A percentile compares a stretch with the other conserved stretches of the same genome.
phyloP scores from a whole-genome alignment of 1,140 invertebrate genomes.

The Anastrepha obliqua region DNA sequence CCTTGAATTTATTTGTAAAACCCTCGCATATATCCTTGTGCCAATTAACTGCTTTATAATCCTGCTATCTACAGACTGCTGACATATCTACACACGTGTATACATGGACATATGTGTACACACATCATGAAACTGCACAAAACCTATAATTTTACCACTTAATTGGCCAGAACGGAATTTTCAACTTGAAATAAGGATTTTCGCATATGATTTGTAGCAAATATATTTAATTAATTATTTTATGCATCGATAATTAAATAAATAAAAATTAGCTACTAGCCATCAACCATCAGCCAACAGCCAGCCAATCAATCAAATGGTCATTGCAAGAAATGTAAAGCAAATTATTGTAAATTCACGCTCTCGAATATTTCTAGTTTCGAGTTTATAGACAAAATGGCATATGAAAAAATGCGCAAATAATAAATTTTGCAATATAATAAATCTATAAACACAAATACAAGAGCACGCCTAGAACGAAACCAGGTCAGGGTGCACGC shows the following conservation, averaged over 20 bases:
- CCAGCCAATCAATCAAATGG: background rate
- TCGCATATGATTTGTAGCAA: background rate
- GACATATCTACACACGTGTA: background rate
- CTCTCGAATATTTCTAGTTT: slow-evolving; percentile 3
- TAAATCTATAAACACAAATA: slow-evolving; percentile 54
- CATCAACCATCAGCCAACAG: background rate
- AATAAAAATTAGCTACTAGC: background rate
- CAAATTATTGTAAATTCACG: slow-evolving; percentile 26
- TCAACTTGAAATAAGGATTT: slow-evolving; percentile 29
- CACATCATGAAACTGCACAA: background rate
- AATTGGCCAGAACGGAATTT: slow-evolving; percentile 40
- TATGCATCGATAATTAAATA: slow-evolving; percentile 6
- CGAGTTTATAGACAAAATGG: background rate
- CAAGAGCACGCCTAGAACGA: slow-evolving; percentile 56
- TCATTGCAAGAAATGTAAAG: slow-evolving; percentile 2
- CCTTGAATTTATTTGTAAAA: slow-evolving; percentile 41
- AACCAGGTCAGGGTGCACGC: slow-evolving; percentile 72
- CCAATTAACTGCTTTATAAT: background rate
- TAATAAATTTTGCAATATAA: slow-evolving; percentile 55
- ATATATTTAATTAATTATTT: slow-evolving; percentile 6
- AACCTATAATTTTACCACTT: slow-evolving; percentile 16
- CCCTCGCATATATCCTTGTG: slow-evolving; percentile 43
- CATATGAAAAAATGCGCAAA: slow-evolving; percentile 56
- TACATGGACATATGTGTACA: background rate
- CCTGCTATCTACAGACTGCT: background rate